Conservation (phyloP, 1,140 invertebrate genomes). For the Eueides isabella region DNA sequence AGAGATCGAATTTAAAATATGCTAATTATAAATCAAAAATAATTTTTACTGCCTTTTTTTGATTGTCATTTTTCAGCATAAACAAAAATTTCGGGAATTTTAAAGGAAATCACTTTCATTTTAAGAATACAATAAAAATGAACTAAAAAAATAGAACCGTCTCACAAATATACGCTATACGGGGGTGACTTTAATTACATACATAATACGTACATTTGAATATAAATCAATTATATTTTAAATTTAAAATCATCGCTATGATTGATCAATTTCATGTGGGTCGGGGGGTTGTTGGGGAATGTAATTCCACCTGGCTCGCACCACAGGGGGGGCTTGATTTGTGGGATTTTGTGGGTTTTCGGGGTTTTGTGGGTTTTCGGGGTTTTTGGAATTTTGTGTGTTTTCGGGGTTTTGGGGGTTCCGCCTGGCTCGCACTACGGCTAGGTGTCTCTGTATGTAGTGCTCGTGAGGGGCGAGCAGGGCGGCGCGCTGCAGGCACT, state of each 20-base stretch:
- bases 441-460: slow-evolving; percentile 94
- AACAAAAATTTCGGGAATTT: not conserved
- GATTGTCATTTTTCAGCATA: not conserved
- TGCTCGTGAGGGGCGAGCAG: slow-evolving; percentile 92
- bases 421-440: slow-evolving; percentile 91
- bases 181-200: not conserved
- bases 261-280: slow-evolving; percentile 66
- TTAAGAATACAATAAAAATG: not conserved
- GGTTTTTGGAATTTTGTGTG: slow-evolving; percentile 21
- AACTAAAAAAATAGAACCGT: not conserved
- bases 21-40: too few relatives aligned
- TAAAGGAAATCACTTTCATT: not conserved
- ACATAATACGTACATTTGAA: not conserved
- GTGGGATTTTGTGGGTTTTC: slow-evolving; percentile 26
- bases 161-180: not conserved
- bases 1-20: not conserved
- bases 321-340: slow-evolving; percentile 45
- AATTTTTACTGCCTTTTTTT: too few relatives aligned
- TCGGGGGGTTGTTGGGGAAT: slow-evolving; percentile 76
- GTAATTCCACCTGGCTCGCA: slow-evolving; percentile 75
- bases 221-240: not conserved
- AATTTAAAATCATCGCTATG: slow-evolving; percentile 51
- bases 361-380: slow-evolving; percentile 29
- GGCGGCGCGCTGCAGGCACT: slow-evolving; percentile 91
- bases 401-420: slow-evolving; percentile 48